Evolutionary conservation across 2,113 vertebrate species (phyloP).

Genomic region (Otis tarda): DNA sequence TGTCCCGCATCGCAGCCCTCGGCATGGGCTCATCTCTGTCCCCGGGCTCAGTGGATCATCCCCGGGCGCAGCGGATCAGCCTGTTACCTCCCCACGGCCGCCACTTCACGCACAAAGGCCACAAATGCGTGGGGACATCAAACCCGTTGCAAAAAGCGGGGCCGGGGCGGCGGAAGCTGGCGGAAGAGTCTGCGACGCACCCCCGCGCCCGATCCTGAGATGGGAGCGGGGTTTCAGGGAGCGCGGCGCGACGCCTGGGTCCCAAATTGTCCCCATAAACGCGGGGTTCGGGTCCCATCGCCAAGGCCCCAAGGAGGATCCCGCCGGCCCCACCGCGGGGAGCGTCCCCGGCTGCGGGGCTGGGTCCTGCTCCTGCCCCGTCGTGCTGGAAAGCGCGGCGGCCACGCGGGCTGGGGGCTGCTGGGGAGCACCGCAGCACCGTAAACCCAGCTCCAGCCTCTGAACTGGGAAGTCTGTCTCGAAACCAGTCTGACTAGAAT

Average conservation of each 20-base stretch:
- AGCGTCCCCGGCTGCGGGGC: background rate
- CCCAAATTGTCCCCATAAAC: background rate
- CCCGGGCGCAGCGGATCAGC: background rate
- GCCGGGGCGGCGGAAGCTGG: rapidly evolving
- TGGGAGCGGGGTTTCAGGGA: background rate
- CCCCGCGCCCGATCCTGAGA: rapidly evolving
- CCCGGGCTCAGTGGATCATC: no score
- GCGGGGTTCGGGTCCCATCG: background rate
- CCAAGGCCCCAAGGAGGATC: background rate
- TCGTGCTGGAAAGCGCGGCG: rapidly evolving
- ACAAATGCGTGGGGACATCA: background rate
- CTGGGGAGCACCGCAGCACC: background rate
- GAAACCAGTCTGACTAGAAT: constrained; percentile 61
- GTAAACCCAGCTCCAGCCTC: background rate
- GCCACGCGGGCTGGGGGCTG: background rate
- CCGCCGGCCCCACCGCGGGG: rapidly evolving
- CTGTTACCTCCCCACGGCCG: background rate
- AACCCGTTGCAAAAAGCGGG: rapidly evolving
- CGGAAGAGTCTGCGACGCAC: rapidly evolving
- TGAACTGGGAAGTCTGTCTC: constrained; percentile 37
- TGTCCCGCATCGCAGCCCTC: rapidly evolving
- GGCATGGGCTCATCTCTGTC: rapidly evolving
- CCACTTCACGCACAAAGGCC: background rate
- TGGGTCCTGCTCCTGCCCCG: no score
- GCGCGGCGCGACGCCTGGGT: rapidly evolving